Conservation (phyloP, 2,888 invertebrate species). For the Geophilus truncorum region DNA sequence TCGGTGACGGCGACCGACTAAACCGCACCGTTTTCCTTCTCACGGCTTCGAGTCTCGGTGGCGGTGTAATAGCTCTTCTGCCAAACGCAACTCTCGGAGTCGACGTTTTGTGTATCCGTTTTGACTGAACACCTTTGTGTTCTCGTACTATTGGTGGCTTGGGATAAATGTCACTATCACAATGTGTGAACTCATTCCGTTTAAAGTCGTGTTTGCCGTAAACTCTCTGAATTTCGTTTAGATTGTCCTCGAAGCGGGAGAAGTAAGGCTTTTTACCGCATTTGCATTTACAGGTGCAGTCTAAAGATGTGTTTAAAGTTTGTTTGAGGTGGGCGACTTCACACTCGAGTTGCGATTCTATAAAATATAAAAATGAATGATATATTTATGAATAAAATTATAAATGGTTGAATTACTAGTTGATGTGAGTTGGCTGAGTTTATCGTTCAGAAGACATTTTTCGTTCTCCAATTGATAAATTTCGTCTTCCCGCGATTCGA, state of each 20-base stretch:
- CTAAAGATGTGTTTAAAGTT: neutral
- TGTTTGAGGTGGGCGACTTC: neutral
- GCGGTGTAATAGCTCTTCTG: conserved; percentile 13
- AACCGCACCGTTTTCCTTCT: neutral
- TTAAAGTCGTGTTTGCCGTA: neutral
- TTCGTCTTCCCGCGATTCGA: neutral
- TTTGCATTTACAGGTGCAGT: neutral
- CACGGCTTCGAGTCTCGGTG: neutral
- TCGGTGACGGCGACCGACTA: neutral
- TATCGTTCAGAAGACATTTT: neutral
- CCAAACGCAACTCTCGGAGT: neutral
- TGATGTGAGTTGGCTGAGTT: neutral
- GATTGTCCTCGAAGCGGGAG: neutral
- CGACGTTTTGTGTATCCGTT: neutral
- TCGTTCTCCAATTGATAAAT: conserved; percentile 14
- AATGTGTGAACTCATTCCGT: neutral
- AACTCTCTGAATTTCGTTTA: neutral
- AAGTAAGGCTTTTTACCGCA: neutral
- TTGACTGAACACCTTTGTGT: neutral
- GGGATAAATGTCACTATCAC: neutral
- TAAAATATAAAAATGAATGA: neutral
- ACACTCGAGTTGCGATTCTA: neutral
- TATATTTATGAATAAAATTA: neutral
- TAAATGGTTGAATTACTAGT: neutral
- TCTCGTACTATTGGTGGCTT: neutral